Base-by-base conservation (phyloP, 2,113 vertebrate species). In the Rhea pennata region DNA sequence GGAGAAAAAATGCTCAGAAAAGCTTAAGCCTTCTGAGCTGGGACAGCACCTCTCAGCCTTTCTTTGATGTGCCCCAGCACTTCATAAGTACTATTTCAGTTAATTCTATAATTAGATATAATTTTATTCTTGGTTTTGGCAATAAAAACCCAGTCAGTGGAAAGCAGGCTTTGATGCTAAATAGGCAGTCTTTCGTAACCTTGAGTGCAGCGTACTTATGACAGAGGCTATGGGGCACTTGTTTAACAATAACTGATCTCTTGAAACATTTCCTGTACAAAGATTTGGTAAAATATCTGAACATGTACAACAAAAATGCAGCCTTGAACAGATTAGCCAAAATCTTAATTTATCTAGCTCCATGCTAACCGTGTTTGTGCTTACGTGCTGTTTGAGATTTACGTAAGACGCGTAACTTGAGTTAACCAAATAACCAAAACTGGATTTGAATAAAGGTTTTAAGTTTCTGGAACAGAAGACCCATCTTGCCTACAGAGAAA, bases 91-190 rank as follows among this genome's bases (percentile, higher is more conserved):
- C 36, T 12, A 33, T 62, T 58, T 66, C 69, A 40, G 53, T 71
- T 85, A 85, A 91, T 84, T 70, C 71, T 62, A 71, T 19, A 50
- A 12, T 3, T 88, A 84, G 42, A 71, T 73, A 54, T 24, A 94
- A 87, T 58, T 71, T 53, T 50, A 11, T 66, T 70, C 24, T 23
- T n/a, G 44, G 36, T 64, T 58, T 80, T 13, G 20, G 27, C 29
- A 77, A 33, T 53, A 74, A 79, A 91, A 89, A 90, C 31, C 33
- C 39, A 84, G 76, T 23, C 53, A 74, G 80, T 64, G 50, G 13
- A 95, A 87, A 72, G 31, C n/a, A 81, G 23, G 40, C 66, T 94
- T 69, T 70, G 83, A 84, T 81, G 61, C 72, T 62, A 85, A 91
- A 80, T 2, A 85, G 19, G 23, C 85, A 86, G 46, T 42, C 58